These are phyloP conservation scores for Eristalis pertinax DNA, from an alignment of 2,888 invertebrate genomes.

Conservation along the genomic window DNA sequence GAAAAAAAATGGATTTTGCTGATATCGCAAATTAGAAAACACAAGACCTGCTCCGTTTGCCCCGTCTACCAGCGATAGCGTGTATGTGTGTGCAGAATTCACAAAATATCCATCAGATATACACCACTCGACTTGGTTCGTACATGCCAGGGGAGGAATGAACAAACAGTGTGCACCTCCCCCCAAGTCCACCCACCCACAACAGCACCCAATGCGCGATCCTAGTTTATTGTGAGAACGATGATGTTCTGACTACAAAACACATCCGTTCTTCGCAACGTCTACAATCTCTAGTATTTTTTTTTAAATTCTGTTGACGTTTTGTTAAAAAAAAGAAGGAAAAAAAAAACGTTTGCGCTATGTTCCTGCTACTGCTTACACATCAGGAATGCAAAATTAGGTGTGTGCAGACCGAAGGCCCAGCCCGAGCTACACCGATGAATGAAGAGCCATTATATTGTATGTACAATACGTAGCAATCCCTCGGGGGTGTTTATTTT, in stretches of 20 bases:
- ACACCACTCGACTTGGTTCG: constrained; percentile 3
- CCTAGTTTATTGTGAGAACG: constrained; percentile 58
- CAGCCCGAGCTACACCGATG: constrained; percentile 6
- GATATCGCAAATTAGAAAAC: constrained; percentile 71
- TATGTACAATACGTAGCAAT: background rate
- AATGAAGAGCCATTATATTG: constrained; percentile 14
- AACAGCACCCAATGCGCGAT: constrained; percentile 43
- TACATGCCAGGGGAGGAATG: constrained; percentile 24
- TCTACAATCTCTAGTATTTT: constrained; percentile 25
- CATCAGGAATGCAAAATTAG: constrained; percentile 65
- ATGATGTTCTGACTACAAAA: constrained; percentile 67
- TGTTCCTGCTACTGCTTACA: constrained; percentile 56
- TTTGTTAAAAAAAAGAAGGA: constrained; percentile 29
- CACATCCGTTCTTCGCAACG: constrained; percentile 63
- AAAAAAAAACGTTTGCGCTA: constrained; percentile 32
- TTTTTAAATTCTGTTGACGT: constrained; percentile 64
- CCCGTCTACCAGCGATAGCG: constrained; percentile 34
- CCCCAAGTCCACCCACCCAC: constrained; percentile 1
- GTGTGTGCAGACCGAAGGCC: constrained; percentile 41
- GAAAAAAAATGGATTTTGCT: constrained; percentile 55
- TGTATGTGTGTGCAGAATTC: constrained; percentile 59
- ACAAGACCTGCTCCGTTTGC: constrained; percentile 39
- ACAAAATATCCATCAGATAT: constrained; percentile 67
- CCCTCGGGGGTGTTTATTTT: background rate
- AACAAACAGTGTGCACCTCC: constrained; percentile 43